A percentile compares a stretch with the other conserved stretches of the same genome.
Conservation (phyloP, 2,888 invertebrate species). For the Aphrophora alni region DNA sequence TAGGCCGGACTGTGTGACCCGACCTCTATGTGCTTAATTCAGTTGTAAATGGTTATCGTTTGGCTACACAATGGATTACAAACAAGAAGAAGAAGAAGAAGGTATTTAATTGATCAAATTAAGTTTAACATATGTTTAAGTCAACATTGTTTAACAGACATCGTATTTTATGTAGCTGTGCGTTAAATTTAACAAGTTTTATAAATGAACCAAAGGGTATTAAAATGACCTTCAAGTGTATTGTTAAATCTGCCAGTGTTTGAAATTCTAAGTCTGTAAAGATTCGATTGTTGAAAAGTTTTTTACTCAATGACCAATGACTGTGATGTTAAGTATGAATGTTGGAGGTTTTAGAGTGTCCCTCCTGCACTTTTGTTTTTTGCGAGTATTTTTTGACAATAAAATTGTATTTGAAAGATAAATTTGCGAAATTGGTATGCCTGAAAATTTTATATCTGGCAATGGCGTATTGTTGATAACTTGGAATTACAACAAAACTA, state of each 20-base stretch:
- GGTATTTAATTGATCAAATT: not conserved
- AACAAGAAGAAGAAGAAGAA: not conserved
- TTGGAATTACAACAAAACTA: no score
- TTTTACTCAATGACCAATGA: not conserved
- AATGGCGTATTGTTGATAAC: no score
- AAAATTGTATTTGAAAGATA: no score
- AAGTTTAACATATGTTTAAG: constrained; percentile 3
- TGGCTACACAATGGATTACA: constrained; percentile 6
- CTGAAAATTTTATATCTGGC: no score
- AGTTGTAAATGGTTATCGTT: constrained; percentile 2
- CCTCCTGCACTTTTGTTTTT: no score
- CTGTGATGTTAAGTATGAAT: no score
- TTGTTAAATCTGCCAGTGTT: not conserved
- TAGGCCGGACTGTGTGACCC: not conserved
- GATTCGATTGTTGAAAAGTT: not conserved
- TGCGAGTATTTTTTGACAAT: no score
- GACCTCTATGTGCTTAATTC: not conserved
- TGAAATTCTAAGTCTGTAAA: not conserved
- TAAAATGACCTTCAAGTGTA: not conserved
- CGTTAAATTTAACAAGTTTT: not conserved
- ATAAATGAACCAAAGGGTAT: not conserved
- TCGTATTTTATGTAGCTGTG: not conserved
- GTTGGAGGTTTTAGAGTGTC: no score
- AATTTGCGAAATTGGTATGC: no score
- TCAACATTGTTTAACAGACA: not conserved